Conservation (phyloP, 1,140 invertebrate genomes). For the Tachypleus tridentatus region DNA sequence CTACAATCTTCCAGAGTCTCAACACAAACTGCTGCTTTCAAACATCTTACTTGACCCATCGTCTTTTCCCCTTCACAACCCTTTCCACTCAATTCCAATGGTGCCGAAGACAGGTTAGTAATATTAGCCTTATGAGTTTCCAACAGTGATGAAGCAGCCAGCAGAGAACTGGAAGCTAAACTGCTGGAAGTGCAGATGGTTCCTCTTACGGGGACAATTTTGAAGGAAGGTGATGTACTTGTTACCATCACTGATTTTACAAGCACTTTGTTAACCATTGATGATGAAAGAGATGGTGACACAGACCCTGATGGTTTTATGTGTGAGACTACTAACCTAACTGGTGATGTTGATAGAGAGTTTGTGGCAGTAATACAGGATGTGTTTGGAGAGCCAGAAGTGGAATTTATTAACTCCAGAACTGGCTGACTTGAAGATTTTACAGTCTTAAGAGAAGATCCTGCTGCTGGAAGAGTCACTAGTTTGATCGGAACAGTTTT, state of each 20-base stretch:
- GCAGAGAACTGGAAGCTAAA: slow-evolving; percentile 5
- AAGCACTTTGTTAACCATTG: slow-evolving; percentile 16
- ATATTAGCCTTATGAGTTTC: not conserved
- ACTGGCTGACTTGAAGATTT: slow-evolving; percentile 17
- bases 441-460: slow-evolving; percentile 10
- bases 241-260: slow-evolving; percentile 22
- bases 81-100: too few relatives aligned
- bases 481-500: slow-evolving; percentile 34
- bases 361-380: not conserved
- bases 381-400: slow-evolving; percentile 10
- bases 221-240: slow-evolving; percentile 16
- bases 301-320: slow-evolving; percentile 10
- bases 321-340: slow-evolving; percentile 20
- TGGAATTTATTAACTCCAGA: slow-evolving; percentile 16
- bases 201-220: slow-evolving; percentile 11
- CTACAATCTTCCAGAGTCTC: too few relatives aligned
- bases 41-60: too few relatives aligned
- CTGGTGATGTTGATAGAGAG: slow-evolving; percentile 16
- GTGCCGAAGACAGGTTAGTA: too few relatives aligned
- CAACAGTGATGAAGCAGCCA: slow-evolving; percentile 10
- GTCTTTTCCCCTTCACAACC: too few relatives aligned
- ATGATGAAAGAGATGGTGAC: slow-evolving; percentile 9
- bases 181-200: slow-evolving; percentile 10
- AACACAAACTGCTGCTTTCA: too few relatives aligned
- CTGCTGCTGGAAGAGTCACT: slow-evolving; percentile 28